Conservation (phyloP, 2,888 invertebrate genomes). For the Hecatera dysodea region DNA sequence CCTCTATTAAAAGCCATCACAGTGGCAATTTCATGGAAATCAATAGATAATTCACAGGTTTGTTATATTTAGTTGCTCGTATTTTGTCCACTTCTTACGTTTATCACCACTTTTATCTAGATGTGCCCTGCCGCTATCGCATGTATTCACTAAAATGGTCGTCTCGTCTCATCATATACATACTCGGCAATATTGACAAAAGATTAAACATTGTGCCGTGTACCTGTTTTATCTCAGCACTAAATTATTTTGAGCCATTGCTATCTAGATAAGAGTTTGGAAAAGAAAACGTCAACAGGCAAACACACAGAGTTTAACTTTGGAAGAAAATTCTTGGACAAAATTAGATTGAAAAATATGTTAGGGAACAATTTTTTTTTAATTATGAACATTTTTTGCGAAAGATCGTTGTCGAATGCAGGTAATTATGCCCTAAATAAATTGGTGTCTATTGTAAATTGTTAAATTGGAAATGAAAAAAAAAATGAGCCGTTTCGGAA, state of each 20-base stretch:
- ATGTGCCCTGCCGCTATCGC: slow-evolving; percentile 62
- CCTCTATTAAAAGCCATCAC: slow-evolving; percentile 73
- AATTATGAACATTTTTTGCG: not conserved
- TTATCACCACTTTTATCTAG: slow-evolving; percentile 57
- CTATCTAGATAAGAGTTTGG: slow-evolving; percentile 58
- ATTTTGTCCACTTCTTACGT: slow-evolving; percentile 56
- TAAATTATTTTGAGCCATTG: slow-evolving; percentile 72
- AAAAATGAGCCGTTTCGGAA: not conserved
- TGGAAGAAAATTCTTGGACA: slow-evolving; percentile 7
- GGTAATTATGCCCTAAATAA: not conserved
- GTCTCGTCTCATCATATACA: slow-evolving; percentile 76
- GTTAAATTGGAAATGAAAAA: not conserved
- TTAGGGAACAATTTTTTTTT: not conserved
- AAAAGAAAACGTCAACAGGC: slow-evolving; percentile 45
- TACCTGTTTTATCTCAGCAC: slow-evolving; percentile 79
- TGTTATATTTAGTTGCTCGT: slow-evolving; percentile 28
- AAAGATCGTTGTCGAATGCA: not conserved
- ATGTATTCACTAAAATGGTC: slow-evolving; percentile 76
- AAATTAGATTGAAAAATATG: slow-evolving; percentile 9
- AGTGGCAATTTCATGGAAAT: slow-evolving; percentile 46
- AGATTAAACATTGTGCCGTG: slow-evolving; percentile 79
- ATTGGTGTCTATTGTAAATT: not conserved
- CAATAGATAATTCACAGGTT: slow-evolving; percentile 37
- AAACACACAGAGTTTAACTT: not conserved
- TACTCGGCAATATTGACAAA: slow-evolving; percentile 84